Percentiles rank a stretch among this genome's conserved stretches.
These are phyloP conservation scores for Anguilla rostrata DNA, from an alignment of 2,113 vertebrate genomes.

Conservation along the genomic window DNA sequence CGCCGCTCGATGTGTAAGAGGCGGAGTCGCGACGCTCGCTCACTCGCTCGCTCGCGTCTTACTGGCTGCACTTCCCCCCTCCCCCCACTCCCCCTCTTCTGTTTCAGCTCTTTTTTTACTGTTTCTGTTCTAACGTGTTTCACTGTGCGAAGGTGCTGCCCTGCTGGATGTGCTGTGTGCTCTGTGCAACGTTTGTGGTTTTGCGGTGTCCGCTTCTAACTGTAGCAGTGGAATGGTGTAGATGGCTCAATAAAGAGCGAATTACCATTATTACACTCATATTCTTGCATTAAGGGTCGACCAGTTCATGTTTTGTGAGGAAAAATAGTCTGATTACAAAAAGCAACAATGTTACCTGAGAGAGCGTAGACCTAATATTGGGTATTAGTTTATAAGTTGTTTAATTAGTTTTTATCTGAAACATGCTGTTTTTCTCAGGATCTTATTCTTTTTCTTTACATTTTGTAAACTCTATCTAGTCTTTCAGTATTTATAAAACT, in stretches of 20 bases:
- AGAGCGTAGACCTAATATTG: not conserved
- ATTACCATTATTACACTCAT: no score
- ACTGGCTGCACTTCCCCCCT: conserved; percentile 75
- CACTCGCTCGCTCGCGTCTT: conserved; percentile 18
- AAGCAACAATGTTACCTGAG: not conserved
- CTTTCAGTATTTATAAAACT: no score
- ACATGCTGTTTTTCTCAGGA: no score
- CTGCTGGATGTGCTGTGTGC: not conserved
- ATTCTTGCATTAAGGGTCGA: no score
- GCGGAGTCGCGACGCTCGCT: conserved; percentile 78
- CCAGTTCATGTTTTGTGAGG: no score
- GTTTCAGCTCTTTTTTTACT: no score
- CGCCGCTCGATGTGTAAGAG: conserved; percentile 99
- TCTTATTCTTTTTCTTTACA: no score
- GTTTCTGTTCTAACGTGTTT: conserved; percentile 7
- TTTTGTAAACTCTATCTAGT: no score
- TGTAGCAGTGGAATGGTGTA: not conserved
- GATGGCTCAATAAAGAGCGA: not conserved
- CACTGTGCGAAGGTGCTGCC: not conserved
- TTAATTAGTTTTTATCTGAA: no score
- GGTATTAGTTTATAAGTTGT: no score
- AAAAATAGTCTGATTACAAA: not conserved
- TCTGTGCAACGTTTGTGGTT: conserved; percentile 9
- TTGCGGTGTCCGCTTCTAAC: not conserved
- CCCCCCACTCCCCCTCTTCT: conserved; percentile 57